Conservation (phyloP, 2,797 vertebrate species). For the Lophius americanus region DNA sequence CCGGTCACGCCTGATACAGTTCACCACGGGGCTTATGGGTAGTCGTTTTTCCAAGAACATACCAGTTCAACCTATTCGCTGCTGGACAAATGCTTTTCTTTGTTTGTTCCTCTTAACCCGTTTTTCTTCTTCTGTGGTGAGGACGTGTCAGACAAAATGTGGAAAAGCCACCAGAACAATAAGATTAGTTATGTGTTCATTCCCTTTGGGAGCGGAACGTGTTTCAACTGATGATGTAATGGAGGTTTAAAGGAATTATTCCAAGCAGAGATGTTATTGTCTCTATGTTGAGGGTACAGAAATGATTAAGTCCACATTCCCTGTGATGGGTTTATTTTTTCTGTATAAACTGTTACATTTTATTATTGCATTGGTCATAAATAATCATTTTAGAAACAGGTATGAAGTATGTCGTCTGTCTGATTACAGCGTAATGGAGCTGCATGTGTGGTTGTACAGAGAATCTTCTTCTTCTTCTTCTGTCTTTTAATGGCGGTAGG, state of each 20-base stretch:
- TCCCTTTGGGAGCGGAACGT: not conserved
- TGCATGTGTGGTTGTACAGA: too few relatives aligned
- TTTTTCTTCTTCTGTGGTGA: slow-evolving; percentile 7
- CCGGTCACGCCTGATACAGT: slow-evolving; percentile 35
- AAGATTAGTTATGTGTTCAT: slow-evolving; percentile 15
- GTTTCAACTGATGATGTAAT: not conserved
- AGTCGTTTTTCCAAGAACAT: slow-evolving; percentile 24
- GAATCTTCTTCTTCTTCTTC: too few relatives aligned
- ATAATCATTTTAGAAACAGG: too few relatives aligned
- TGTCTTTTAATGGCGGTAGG: too few relatives aligned
- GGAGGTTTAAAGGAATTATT: not conserved
- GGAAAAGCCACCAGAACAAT: slow-evolving; percentile 1
- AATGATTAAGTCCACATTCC: too few relatives aligned
- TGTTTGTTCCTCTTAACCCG: slow-evolving; percentile 42
- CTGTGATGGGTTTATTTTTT: too few relatives aligned
- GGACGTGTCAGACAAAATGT: slow-evolving; percentile 16
- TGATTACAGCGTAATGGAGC: too few relatives aligned
- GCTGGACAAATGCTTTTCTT: slow-evolving; percentile 26
- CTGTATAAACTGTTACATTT: too few relatives aligned
- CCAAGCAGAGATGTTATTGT: too few relatives aligned
- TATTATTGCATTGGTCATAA: too few relatives aligned
- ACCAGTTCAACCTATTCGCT: slow-evolving; percentile 24
- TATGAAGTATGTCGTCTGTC: too few relatives aligned
- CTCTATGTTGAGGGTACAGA: too few relatives aligned
- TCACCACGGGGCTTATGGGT: slow-evolving; percentile 35